Conservation (phyloP, 2,888 invertebrate genomes). For the Polydrusus tereticollis region DNA sequence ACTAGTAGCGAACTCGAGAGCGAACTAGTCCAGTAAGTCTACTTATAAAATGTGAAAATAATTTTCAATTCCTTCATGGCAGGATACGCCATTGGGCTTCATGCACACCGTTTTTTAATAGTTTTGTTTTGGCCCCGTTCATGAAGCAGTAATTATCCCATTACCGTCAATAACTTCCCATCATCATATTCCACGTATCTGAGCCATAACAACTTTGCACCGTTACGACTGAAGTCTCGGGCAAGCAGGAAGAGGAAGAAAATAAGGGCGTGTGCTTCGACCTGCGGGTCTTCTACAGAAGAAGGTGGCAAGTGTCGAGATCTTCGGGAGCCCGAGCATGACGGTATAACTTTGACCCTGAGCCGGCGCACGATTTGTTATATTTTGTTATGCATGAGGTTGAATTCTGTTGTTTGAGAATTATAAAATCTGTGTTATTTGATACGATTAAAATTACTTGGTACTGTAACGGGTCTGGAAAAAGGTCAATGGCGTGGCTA, state of each 20-base stretch:
- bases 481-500: not conserved
- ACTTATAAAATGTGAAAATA: too few relatives aligned
- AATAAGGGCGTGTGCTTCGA: conserved; percentile 18
- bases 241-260: conserved; percentile 27
- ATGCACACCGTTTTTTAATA: too few relatives aligned
- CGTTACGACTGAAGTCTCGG: not conserved
- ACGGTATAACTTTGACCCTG: conserved; percentile 25
- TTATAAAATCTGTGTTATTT: conserved; percentile 10
- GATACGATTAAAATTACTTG: not conserved
- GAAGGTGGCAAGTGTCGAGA: conserved; percentile 32
- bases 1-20: too few relatives aligned
- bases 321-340: conserved; percentile 26
- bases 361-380: conserved; percentile 15
- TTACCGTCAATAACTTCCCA: conserved; percentile 1
- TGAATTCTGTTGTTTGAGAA: conserved; percentile 8
- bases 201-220: conserved; percentile 6
- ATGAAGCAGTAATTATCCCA: conserved; percentile 1
- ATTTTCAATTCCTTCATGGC: too few relatives aligned
- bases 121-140: not conserved
- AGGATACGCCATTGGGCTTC: too few relatives aligned
- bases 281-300: conserved; percentile 7
- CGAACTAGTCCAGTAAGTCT: too few relatives aligned
- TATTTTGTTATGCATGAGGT: conserved; percentile 21
- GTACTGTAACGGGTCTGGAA: not conserved
- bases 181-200: conserved; percentile 10